Evolutionary conservation across 2,888 invertebrate genomes (phyloP).

Genomic region (Epistrophella euchroma): DNA sequence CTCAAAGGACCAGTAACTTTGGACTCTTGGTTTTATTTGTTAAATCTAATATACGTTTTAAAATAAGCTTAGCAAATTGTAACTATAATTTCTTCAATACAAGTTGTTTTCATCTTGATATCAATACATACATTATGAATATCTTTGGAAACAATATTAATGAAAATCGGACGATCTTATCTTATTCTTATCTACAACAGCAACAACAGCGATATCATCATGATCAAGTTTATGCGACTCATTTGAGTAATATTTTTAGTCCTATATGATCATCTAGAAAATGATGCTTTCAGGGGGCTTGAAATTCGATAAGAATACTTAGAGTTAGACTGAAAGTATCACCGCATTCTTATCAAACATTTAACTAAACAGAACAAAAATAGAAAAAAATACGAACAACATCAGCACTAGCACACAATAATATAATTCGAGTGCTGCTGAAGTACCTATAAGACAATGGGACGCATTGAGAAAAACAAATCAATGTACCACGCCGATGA

Average conservation of each 20-base stretch:
- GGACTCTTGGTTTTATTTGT: too few species aligned
- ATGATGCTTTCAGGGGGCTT: neutral
- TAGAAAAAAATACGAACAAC: neutral
- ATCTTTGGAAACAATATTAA: neutral
- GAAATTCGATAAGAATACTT: constrained; percentile 29
- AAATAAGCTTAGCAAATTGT: too few species aligned
- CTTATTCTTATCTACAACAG: neutral
- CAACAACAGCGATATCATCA: neutral
- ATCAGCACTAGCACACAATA: neutral
- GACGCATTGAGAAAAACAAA: constrained; percentile 63
- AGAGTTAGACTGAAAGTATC: neutral
- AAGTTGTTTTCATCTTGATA: too few species aligned
- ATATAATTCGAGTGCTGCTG: constrained; percentile 7
- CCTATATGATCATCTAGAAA: neutral
- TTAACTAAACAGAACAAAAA: constrained; percentile 15
- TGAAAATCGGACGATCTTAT: neutral
- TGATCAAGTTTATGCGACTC: constrained; percentile 6
- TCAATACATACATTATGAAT: too few species aligned
- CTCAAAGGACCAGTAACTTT: too few species aligned
- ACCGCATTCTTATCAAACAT: constrained; percentile 44
- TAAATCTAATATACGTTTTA: too few species aligned
- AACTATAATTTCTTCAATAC: too few species aligned
- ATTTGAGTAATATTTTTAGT: neutral
- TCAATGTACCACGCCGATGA: constrained; percentile 64
- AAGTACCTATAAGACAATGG: constrained; percentile 44